phyloP scores from a whole-genome alignment of 53 echinoderm and acorn worm genomes.

The Astropecten irregularis region DNA sequence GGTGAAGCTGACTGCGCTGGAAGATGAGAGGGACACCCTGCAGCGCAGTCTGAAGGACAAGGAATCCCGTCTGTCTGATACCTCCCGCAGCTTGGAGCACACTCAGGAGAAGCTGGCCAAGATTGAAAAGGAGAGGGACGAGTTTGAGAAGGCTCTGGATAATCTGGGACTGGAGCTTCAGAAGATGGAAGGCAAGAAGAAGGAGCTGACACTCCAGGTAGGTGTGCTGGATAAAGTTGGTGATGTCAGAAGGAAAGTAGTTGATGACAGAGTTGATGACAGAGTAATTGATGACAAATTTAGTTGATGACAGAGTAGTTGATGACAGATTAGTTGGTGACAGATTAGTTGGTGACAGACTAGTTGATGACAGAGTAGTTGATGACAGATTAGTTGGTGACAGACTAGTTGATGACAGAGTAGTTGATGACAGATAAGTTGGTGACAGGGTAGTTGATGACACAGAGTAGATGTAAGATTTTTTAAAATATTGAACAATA shows the following conservation, averaged over 20 bases:
- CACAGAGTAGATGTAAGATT: too few relatives aligned
- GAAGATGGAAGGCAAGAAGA: constrained; percentile 69
- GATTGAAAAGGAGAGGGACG: constrained; percentile 71
- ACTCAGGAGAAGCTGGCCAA: constrained; percentile 58
- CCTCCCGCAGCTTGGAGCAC: constrained; percentile 27
- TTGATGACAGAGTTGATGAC: too few relatives aligned
- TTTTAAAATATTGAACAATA: too few relatives aligned
- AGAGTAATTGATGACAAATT: background rate
- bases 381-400: background rate
- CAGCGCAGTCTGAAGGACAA: constrained; percentile 63
- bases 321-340: constrained; percentile 13
- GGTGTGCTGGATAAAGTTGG: too few relatives aligned
- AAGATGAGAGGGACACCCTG: constrained; percentile 36
- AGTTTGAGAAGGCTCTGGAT: constrained; percentile 73
- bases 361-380: background rate
- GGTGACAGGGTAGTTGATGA: background rate
- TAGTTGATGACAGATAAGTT: constrained; percentile 17
- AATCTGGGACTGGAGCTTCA: constrained; percentile 64
- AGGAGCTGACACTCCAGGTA: constrained; percentile 83
- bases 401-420: background rate
- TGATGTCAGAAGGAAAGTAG: background rate
- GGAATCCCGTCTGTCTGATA: constrained; percentile 58
- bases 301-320: background rate
- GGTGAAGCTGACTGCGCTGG: constrained; percentile 43
- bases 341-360: background rate